Percentiles rank a stretch among this genome's conserved stretches.
Evolutionary conservation across 2,888 invertebrate species (phyloP).

Genomic region (Gasteruption jaculator): DNA sequence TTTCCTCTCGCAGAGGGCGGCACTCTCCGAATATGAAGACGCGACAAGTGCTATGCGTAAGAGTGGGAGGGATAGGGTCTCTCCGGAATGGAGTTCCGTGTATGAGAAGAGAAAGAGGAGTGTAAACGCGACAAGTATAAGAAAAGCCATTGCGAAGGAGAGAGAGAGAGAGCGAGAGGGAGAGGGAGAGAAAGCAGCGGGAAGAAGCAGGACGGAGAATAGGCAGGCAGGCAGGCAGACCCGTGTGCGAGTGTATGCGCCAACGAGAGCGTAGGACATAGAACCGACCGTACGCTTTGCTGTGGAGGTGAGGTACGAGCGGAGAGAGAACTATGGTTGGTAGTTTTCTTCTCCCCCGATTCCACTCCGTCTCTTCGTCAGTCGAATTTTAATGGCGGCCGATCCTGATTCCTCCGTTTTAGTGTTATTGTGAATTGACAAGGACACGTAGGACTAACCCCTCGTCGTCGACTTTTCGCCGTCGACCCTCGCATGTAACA

Average conservation of each 20-base stretch:
- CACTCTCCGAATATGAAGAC: too few relatives aligned
- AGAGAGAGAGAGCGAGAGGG: conserved; percentile 22
- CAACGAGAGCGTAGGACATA: conserved; percentile 20
- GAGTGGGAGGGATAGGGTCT: neutral
- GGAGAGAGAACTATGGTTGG: neutral
- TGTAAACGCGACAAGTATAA: conserved; percentile 21
- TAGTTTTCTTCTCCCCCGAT: conserved; percentile 15
- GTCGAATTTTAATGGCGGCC: conserved; percentile 48
- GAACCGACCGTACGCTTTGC: conserved; percentile 13
- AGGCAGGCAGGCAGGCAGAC: conserved; percentile 20
- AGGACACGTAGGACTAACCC: too few relatives aligned
- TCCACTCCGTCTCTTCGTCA: conserved; percentile 26
- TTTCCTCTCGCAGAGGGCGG: too few relatives aligned
- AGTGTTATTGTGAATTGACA: conserved; percentile 44
- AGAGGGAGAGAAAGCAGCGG: conserved; percentile 28
- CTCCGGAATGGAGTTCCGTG: conserved; percentile 11
- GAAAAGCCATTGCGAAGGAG: conserved; percentile 17
- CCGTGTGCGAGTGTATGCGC: conserved; percentile 19
- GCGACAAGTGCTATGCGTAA: conserved; percentile 21
- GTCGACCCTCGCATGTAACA: too few relatives aligned
- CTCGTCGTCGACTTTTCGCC: too few relatives aligned
- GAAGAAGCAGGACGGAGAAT: neutral
- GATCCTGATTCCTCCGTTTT: conserved; percentile 36
- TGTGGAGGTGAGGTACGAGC: neutral
- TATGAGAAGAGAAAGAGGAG: conserved; percentile 18